Evolutionary conservation across 2,113 vertebrate genomes (phyloP).

Genomic region (Limanda limanda): DNA sequence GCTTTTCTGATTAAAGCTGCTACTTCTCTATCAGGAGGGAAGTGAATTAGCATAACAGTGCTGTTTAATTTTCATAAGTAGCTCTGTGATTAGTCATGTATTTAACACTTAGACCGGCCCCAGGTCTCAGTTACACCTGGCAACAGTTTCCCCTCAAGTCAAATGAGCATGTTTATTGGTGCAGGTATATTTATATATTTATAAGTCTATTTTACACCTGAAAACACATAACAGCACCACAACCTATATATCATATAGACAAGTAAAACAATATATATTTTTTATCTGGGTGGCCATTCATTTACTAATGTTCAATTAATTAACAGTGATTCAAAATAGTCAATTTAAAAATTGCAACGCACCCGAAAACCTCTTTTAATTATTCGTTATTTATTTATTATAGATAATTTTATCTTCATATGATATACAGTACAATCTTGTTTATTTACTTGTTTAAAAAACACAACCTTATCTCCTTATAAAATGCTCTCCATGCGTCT

Average conservation of each 20-base stretch:
- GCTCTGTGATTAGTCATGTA: constrained; percentile 95
- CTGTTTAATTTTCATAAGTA: constrained; percentile 99
- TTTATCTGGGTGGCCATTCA: too few relatives aligned
- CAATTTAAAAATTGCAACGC: neutral
- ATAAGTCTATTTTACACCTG: too few relatives aligned
- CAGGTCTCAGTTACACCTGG: constrained; percentile 84
- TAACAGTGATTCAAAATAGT: too few relatives aligned
- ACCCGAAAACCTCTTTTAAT: neutral
- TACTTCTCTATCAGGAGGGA: constrained; percentile 93
- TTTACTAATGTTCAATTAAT: too few relatives aligned
- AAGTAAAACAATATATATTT: too few relatives aligned
- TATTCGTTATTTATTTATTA: too few relatives aligned
- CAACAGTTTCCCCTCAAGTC: constrained; percentile 37
- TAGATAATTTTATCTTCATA: neutral
- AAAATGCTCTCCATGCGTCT: constrained; percentile 34
- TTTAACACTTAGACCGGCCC: constrained; percentile 88
- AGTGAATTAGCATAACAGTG: constrained; percentile 98
- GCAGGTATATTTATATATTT: neutral
- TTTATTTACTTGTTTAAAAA: constrained; percentile 1
- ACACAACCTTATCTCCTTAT: constrained; percentile 26
- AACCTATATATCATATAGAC: too few relatives aligned
- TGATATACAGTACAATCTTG: neutral
- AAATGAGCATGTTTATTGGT: constrained; percentile 17
- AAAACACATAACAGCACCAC: too few relatives aligned
- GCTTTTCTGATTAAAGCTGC: constrained; percentile 92